phyloP scores from a whole-genome alignment of 2,797 vertebrate genomes.

The Propithecus perrieri region DNA sequence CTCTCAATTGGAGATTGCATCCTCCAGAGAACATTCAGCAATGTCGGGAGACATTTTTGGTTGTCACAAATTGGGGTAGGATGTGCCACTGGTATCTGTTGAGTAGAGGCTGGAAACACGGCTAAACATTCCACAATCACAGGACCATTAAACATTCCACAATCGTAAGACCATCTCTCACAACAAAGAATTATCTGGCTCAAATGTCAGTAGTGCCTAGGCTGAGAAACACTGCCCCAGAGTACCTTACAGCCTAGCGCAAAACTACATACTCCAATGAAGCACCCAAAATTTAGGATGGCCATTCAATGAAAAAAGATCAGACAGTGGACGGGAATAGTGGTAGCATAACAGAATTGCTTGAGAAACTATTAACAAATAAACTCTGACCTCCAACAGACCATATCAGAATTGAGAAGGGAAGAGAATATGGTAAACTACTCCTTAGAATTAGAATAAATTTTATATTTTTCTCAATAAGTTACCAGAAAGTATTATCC shows the following conservation, averaged over 20 bases:
- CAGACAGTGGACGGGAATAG: neutral
- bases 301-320: neutral
- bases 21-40: neutral
- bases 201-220: neutral
- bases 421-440: no score
- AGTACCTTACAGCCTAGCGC: neutral
- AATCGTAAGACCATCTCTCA: neutral
- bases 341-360: neutral
- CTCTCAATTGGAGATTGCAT: neutral
- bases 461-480: neutral
- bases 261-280: neutral
- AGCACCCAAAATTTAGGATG: neutral
- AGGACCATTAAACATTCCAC: neutral
- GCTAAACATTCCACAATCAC: neutral
- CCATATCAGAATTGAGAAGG: no score
- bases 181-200: neutral
- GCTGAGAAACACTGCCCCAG: neutral
- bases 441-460: no score
- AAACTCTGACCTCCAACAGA: neutral
- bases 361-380: neutral
- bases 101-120: no score
- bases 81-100: neutral
- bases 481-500: neutral
- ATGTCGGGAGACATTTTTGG: neutral
- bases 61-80: neutral